These are phyloP conservation scores for Eustalomyia histrio DNA, from an alignment of 2,888 invertebrate genomes.

Conservation along the genomic window DNA sequence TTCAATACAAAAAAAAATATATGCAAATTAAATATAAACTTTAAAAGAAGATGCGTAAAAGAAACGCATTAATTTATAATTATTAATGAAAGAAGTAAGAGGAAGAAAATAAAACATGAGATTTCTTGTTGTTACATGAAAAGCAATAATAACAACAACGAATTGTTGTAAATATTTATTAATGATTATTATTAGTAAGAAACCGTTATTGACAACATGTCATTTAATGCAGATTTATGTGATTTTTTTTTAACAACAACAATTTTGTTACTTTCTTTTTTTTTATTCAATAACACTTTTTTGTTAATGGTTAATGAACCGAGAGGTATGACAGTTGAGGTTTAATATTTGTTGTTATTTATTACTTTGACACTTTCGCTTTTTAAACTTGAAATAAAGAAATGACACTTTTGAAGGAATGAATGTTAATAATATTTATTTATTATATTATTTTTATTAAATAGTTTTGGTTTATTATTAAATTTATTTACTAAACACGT, in stretches of 20 bases:
- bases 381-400: neutral
- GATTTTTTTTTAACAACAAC: conserved; percentile 6
- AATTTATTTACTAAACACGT: conserved; percentile 8
- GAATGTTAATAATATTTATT: neutral
- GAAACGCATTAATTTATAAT: conserved; percentile 20
- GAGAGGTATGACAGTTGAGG: conserved; percentile 22
- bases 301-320: conserved; percentile 46
- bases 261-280: conserved; percentile 29
- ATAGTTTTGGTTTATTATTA: neutral
- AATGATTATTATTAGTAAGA: conserved; percentile 27
- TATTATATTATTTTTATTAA: too few relatives aligned
- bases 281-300: conserved; percentile 48
- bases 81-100: conserved; percentile 20
- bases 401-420: conserved; percentile 1
- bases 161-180: conserved; percentile 19
- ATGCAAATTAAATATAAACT: neutral
- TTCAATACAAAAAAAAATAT: neutral
- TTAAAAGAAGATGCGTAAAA: conserved; percentile 19
- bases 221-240: conserved; percentile 43
- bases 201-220: conserved; percentile 49
- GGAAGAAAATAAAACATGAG: neutral
- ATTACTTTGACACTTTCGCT: conserved; percentile 29
- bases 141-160: too few relatives aligned
- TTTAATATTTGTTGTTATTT: neutral
- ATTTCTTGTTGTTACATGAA: conserved; percentile 21